These are phyloP conservation scores for Mesodorylaimus sp. DNA, from an alignment of 2,888 invertebrate genomes.

Conservation along the genomic window DNA sequence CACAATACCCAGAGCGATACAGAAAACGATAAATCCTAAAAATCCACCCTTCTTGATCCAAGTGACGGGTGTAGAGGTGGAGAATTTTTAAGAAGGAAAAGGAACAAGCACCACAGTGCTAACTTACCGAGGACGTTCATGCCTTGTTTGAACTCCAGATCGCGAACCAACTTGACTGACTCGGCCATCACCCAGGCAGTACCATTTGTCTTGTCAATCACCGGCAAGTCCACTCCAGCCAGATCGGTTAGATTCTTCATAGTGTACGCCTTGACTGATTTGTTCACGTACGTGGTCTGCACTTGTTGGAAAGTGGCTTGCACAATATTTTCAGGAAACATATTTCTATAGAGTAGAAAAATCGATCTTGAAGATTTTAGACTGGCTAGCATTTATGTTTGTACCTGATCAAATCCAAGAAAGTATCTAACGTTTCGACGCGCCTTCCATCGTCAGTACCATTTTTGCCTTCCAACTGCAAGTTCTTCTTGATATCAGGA, in stretches of 20 bases:
- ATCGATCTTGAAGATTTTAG: too few relatives aligned
- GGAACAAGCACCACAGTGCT: too few relatives aligned
- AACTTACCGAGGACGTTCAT: slow-evolving; percentile 45
- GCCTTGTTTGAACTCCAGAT: slow-evolving; percentile 38
- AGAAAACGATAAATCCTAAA: slow-evolving; percentile 70
- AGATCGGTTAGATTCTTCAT: too few relatives aligned
- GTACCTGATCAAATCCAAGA: slow-evolving; percentile 71
- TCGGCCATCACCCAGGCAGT: too few relatives aligned
- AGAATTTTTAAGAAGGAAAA: too few relatives aligned
- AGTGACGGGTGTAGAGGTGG: too few relatives aligned
- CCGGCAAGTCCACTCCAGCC: too few relatives aligned
- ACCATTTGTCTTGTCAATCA: slow-evolving; percentile 13
- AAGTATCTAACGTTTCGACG: slow-evolving; percentile 48
- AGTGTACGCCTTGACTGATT: too few relatives aligned
- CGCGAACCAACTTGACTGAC: slow-evolving; percentile 21
- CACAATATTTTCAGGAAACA: slow-evolving; percentile 74
- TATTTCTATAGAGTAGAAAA: slow-evolving; percentile 63
- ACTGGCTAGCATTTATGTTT: too few relatives aligned
- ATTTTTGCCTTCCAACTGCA: slow-evolving; percentile 24
- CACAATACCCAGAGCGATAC: slow-evolving; percentile 66
- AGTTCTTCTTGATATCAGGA: slow-evolving; percentile 31
- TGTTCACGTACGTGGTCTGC: slow-evolving; percentile 26
- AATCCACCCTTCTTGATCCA: too few relatives aligned
- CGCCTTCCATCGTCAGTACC: background rate
- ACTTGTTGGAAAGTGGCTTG: slow-evolving; percentile 44